Base-by-base conservation (phyloP, 2,888 invertebrate species). In the Ophonus ardosiacus region DNA sequence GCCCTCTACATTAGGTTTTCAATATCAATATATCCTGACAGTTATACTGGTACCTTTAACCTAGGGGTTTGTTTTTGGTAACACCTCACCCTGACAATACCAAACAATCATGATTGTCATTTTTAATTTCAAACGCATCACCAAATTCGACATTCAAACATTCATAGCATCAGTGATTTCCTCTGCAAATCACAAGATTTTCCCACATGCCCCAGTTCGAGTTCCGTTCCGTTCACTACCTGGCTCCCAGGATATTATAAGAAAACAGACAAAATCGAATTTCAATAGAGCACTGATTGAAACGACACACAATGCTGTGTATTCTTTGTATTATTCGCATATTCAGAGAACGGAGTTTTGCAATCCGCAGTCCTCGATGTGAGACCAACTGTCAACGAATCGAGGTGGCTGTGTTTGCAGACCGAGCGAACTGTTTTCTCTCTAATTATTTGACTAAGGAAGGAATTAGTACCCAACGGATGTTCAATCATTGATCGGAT, bases 261-360 rank as follows among this genome's bases (percentile, higher is more conserved):
- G 89, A 89, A 89, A 89, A 89, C 89, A 89, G 88, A 88, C 89
- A 88, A 89, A 89, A 89, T 89, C 89, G 88, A 89, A 89, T 89
- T 89, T 89, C 89, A 89, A 89, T 89, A 87, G 88, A 89, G 63
- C 84, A 65, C 68, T 84, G 84, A 84, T 84, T 84, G 84, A 84
- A 84, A 78, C 18, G 84, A 78, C 81, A 78, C 40, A 84, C 84
- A 84, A 84, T 78, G 40, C 21, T 82, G 74, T 82, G 68, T 82
- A 82, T 78, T 84, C 84, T 78, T 84, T 84, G 84, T 84, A 84
- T 84, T 84, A 84, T 84, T 65, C 84, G 61, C 71, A 76, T 74
- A 84, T 84, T 63, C 43, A 65, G 65, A 78, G 71, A 68, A 40
- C 63, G 18, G 61, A 83, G 74, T 63, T 83, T 83, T 83, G 57